Conservation (phyloP, 2,797 vertebrate species). For the Psittacula echo region DNA sequence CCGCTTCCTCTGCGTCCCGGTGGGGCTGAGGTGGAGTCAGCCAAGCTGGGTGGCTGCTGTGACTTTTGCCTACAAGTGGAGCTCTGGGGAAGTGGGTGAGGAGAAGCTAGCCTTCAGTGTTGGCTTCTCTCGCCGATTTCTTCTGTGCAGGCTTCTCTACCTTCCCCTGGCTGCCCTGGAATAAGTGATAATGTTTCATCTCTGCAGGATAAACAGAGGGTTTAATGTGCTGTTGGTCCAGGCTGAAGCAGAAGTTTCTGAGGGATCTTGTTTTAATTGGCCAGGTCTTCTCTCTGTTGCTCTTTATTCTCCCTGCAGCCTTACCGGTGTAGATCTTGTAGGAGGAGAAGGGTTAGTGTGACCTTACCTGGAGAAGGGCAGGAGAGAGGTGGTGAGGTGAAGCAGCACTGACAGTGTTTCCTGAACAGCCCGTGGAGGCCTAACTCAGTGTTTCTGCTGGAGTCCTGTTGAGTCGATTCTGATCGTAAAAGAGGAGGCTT, state of each 20-base stretch:
- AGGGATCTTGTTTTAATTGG: not conserved
- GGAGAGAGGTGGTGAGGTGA: not conserved
- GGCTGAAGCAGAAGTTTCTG: not conserved
- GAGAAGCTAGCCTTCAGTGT: not conserved
- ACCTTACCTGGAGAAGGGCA: conserved; percentile 21
- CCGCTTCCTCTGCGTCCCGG: not conserved
- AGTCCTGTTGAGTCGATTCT: not conserved
- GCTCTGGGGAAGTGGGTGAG: not conserved
- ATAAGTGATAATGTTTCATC: not conserved
- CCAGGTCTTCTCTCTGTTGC: not conserved
- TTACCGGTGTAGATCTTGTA: not conserved
- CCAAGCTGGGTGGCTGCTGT: not conserved
- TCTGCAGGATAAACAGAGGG: not conserved
- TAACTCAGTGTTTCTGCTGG: not conserved
- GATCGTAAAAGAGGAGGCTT: not conserved
- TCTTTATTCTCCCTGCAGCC: not conserved
- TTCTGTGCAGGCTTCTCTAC: not conserved
- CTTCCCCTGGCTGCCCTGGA: not conserved
- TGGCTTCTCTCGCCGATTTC: not conserved
- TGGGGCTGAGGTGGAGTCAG: not conserved
- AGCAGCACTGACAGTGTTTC: not conserved
- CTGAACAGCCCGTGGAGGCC: not conserved
- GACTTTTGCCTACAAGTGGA: not conserved
- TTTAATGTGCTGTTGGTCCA: not conserved
- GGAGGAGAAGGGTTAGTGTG: not conserved